Conservation (phyloP, 2,113 vertebrate genomes). For the Dascyllus trimaculatus region DNA sequence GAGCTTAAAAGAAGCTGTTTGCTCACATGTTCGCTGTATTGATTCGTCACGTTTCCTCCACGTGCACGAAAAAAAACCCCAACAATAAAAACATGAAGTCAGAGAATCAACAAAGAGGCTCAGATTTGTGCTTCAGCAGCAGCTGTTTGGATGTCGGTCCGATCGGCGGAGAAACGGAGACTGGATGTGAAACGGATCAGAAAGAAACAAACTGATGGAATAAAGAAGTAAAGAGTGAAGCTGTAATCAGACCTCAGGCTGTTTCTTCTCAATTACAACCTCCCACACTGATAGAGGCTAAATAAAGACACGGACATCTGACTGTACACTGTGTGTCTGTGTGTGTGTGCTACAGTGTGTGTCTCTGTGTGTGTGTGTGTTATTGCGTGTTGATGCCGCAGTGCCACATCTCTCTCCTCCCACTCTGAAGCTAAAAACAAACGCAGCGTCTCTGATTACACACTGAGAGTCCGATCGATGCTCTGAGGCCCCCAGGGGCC, state of each 20-base stretch:
- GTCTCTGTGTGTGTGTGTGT: constrained; percentile 24
- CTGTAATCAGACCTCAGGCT: constrained; percentile 36
- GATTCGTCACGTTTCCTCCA: too few species aligned
- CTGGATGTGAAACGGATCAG: too few species aligned
- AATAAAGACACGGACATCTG: constrained; percentile 26
- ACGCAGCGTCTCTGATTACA: constrained; percentile 72
- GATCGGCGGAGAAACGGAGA: too few species aligned
- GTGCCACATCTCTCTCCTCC: constrained; percentile 71
- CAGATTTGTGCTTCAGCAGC: too few species aligned
- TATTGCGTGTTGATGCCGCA: constrained; percentile 55
- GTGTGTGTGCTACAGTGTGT: neutral
- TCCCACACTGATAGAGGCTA: constrained; percentile 42
- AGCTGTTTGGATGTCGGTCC: too few species aligned
- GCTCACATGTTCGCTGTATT: too few species aligned
- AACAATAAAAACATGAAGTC: too few species aligned
- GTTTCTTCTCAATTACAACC: constrained; percentile 50
- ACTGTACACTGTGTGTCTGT: constrained; percentile 2
- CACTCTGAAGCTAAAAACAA: constrained; percentile 77
- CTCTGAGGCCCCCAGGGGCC: constrained; percentile 52
- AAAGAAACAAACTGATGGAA: neutral
- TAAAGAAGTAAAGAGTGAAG: neutral
- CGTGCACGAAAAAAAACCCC: too few species aligned
- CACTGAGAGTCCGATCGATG: constrained; percentile 68
- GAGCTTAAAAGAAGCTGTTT: too few species aligned
- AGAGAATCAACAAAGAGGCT: too few species aligned